Base-by-base conservation (phyloP, 1,140 invertebrate species). In the Phortica variegata region DNA sequence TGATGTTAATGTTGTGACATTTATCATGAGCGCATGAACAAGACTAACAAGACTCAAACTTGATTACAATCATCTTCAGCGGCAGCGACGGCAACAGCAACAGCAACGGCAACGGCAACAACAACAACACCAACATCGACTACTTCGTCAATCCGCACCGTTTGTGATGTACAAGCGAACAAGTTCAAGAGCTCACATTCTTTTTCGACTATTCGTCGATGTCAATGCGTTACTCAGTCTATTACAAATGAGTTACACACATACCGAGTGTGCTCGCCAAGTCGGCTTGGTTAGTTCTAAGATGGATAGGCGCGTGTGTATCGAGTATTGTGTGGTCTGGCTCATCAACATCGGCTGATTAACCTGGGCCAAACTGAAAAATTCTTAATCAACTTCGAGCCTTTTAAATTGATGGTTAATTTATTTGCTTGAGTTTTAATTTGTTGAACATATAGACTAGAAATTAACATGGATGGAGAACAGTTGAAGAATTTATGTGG, bases 1-100 rank as follows among this genome's bases (percentile, higher is more conserved):
- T 59, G 65, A 73, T 73, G 70, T 73, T 73, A 73, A 73, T 73
- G 70, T 73, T 73, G 65, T 73, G 70, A 73, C 70, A 73, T 73
- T 73, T 73, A 73, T 73, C 70, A 73, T 73, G 54, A 63, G 65
- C 70, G 57, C 54, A 55, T 56, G 68, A 60, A 66, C 52, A 70
- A 47, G 65, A 68, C n/a, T 56, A 68, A 68, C 65, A 68, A 68
- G 63, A 63, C 63, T 60, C 33, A 61, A 62, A 65, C 65, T 63
- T 69, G 65, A 69, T 69, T 69, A 69, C 65, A 60, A 55, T 56
- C 63, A 68, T 20, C 32, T 4, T 34, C 32, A n/a, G 32, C 32
- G 9, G 7, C 36, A 3, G 12, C 32, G 16, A 21, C 13, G 10
- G 23, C 23, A 26, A 10, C 10, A 26, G 23, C 10, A 26, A 6